Conservation (phyloP, 2,113 vertebrate genomes). For the Anguilla rostrata region DNA sequence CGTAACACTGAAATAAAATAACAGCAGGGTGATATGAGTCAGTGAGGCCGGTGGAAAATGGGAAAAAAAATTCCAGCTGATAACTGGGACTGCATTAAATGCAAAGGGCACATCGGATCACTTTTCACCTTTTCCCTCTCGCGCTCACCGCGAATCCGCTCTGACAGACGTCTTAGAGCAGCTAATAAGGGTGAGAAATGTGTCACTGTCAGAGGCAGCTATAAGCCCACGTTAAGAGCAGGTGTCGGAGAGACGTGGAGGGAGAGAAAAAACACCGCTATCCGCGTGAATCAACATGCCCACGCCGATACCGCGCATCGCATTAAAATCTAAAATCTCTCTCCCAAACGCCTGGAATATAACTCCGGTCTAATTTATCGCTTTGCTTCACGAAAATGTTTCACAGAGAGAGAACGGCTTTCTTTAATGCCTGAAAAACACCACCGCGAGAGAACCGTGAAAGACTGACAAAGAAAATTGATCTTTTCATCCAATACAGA, state of each 20-base stretch:
- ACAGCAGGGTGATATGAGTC: not conserved
- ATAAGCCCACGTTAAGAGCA: not conserved
- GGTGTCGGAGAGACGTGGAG: not conserved
- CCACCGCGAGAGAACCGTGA: not conserved
- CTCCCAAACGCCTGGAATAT: not conserved
- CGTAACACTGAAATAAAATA: not conserved
- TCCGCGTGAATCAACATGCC: not conserved
- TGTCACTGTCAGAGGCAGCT: not conserved
- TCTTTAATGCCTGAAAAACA: not conserved
- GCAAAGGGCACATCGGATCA: not conserved
- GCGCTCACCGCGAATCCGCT: not conserved
- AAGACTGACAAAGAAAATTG: not conserved
- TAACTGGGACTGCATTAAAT: not conserved
- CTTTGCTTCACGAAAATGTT: not conserved
- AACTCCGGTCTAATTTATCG: not conserved
- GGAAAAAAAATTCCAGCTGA: not conserved
- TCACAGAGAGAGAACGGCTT: not conserved
- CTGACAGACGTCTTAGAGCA: not conserved
- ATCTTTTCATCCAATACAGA: not conserved
- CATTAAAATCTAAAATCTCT: not conserved
- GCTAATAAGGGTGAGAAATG: slow-evolving; percentile 1
- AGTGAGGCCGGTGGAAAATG: not conserved
- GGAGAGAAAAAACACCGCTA: not conserved
- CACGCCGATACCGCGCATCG: not conserved
- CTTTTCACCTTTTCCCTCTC: not conserved